Evolutionary conservation across 2,797 vertebrate genomes (phyloP), one percentile per base, ranked within the genome.

Genomic region (Silurus aristotelis): DNA sequence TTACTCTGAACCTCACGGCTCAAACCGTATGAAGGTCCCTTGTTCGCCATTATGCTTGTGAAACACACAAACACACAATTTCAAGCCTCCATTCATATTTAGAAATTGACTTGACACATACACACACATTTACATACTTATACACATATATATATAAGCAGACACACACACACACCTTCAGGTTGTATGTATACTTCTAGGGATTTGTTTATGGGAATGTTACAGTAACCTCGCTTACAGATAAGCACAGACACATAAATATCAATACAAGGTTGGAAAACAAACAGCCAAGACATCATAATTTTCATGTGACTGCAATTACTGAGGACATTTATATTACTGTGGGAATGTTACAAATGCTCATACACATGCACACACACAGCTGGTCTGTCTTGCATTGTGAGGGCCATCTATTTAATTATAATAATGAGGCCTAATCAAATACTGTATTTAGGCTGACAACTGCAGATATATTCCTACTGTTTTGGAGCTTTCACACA

Each of bases 1-100:
- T 97, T 98, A 86, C 91, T 96, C 82, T 97, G 97, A 38, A 99
- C 95, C 0, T 98, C 98, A 0, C 97, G 96, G 95, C 94, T 97
- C 94, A 99, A 93, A 91, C 98, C 98, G 0, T 97, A 99, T 4
- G 95, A 75, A 0, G 97, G 97, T 90, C 97, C 98, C 88, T 94
- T 95, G 94, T 98, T 98, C 73, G 97, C 95, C 98, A 99, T 99
- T 76, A 67, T 81, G 93, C 64, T 88, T 92, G 84, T 90, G 82
- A 83, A 38, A 87, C 17, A 84, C 22, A 83, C 48, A 48, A 20
- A 85, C 48, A 75, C 15, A 84, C 25, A 58, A 25, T 56, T 31
- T 77, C 10, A 10, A 20, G 17, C 31, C 10, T 17, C 27, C 0
- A 64, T 64, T 31, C 55, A 58, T 6, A 17, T 38, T 77, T 31